Conservation (phyloP, 2,113 vertebrate species). For the Mormyrus lacerda region DNA sequence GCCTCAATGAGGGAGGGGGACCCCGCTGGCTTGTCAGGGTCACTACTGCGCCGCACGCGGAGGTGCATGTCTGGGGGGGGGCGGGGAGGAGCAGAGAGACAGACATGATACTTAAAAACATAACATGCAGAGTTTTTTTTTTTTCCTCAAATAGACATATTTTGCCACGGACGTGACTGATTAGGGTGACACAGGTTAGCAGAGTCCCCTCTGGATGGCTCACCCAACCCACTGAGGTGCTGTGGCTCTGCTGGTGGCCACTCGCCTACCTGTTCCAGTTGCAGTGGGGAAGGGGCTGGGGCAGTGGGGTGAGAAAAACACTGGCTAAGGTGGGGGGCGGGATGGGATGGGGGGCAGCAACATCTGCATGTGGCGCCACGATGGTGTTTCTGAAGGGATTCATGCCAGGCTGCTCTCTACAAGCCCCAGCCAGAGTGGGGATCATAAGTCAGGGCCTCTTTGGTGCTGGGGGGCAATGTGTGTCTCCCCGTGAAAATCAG, state of each 20-base stretch:
- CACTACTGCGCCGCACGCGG: conserved; percentile 90
- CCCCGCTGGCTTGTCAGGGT: conserved; percentile 72
- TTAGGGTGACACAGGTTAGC: not conserved
- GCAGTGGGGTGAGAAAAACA: not conserved
- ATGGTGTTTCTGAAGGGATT: not conserved
- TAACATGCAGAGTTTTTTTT: not conserved
- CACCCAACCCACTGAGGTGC: not conserved
- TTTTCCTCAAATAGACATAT: not conserved
- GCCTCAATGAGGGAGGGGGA: conserved; percentile 65
- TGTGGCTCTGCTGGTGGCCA: not conserved
- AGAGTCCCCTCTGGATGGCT: not conserved
- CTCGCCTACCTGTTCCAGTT: not conserved
- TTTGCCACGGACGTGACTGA: not conserved
- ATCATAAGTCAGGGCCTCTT: not conserved
- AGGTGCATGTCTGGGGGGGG: conserved; percentile 80
- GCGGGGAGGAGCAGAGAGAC: not conserved
- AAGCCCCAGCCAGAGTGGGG: not conserved
- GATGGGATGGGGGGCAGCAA: not conserved
- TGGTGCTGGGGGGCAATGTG: not conserved
- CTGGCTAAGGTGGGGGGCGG: not conserved
- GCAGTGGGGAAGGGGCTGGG: not conserved
- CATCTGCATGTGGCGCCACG: not conserved
- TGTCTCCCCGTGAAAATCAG: conserved; percentile 40
- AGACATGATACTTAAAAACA: not conserved
- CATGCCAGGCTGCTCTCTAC: not conserved